These are phyloP conservation scores for Lutjanus argentimaculatus DNA, from an alignment of 2,797 vertebrate genomes.

Conservation along the genomic window DNA sequence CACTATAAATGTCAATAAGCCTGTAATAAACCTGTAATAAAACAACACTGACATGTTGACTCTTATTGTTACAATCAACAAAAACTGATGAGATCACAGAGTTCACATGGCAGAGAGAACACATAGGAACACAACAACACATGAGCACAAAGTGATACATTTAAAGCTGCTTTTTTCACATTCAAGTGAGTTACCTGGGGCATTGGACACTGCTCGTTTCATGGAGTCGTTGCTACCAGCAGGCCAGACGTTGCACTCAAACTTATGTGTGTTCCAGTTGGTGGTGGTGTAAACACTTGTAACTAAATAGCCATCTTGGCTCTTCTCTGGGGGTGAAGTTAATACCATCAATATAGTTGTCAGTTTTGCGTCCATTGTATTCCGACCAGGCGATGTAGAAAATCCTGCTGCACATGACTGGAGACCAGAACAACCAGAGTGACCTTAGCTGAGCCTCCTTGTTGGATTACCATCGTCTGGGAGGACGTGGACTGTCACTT, in stretches of 20 bases:
- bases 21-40: no score
- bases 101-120: neutral
- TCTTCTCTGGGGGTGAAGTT: neutral
- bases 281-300: constrained; percentile 41
- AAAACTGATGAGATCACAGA: constrained; percentile 10
- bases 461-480: neutral
- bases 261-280: neutral
- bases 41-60: neutral
- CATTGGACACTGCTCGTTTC: accelerated
- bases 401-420: neutral
- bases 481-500: constrained; percentile 7
- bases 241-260: neutral
- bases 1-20: neutral
- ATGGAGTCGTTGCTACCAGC: accelerated
- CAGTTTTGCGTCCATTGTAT: accelerated
- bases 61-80: constrained; percentile 12
- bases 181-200: neutral
- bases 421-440: constrained; percentile 58
- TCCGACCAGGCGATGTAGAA: constrained; percentile 46
- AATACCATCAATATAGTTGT: neutral
- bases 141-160: constrained; percentile 15
- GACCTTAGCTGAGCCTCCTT: neutral
- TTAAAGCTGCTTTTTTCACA: neutral
- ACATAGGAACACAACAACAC: constrained; percentile 25
- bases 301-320: neutral